Percentiles rank a stretch among this genome's conserved stretches.
Evolutionary conservation across 2,797 vertebrate species (phyloP).

Genomic region (Yasuhikotakia modesta): DNA sequence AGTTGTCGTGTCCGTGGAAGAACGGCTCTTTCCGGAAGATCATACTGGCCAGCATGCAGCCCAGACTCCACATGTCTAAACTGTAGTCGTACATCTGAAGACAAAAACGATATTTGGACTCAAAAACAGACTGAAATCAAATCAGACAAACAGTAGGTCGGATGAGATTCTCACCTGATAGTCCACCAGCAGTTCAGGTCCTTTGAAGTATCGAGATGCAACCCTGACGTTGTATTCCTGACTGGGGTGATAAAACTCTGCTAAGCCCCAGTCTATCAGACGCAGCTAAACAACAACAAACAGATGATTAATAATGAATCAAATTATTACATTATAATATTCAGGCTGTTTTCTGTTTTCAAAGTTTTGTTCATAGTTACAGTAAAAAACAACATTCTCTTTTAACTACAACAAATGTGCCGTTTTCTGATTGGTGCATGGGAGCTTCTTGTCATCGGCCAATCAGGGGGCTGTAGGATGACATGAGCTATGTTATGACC

Average conservation of each 20-base stretch:
- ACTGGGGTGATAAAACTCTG: conserved; percentile 86
- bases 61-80: conserved; percentile 91
- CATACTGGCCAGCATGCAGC: conserved; percentile 90
- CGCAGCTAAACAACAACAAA: conserved; percentile 73
- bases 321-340: no score
- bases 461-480: not conserved
- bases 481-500: not conserved
- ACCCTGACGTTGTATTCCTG: conserved; percentile 90
- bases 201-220: conserved; percentile 88
- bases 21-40: conserved; percentile 90
- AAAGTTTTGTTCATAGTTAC: no score
- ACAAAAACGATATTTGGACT: not conserved
- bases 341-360: no score
- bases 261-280: conserved; percentile 87
- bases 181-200: conserved; percentile 86
- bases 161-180: conserved; percentile 78
- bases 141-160: no score
- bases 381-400: conserved; percentile 4
- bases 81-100: conserved; percentile 89
- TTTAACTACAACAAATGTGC: not conserved
- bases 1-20: conserved; percentile 89
- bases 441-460: not conserved
- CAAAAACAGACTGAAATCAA: not conserved
- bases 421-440: not conserved
- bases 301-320: not conserved